phyloP scores from a whole-genome alignment of 92 coral and sea anemone genomes.

The Hydrozoanthus gracilis region DNA sequence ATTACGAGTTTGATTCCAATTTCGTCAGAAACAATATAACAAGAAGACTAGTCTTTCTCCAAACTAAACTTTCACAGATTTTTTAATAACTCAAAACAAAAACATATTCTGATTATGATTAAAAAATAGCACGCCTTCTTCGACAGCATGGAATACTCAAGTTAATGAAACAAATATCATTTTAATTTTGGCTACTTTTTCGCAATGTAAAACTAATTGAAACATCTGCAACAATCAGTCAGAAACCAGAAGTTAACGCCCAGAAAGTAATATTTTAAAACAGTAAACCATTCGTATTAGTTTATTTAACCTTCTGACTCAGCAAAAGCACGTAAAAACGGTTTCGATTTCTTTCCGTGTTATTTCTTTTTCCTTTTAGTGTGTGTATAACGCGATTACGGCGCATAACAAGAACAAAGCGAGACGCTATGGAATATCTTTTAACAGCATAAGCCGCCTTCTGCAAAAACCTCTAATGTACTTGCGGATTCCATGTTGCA shows the following conservation, averaged over 20 bases:
- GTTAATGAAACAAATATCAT: constrained; percentile 21
- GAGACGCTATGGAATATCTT: neutral
- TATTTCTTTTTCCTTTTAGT: neutral
- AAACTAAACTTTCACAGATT: neutral
- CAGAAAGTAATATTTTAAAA: constrained; percentile 1
- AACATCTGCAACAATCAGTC: constrained; percentile 11
- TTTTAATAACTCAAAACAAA: neutral
- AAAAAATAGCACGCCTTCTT: neutral
- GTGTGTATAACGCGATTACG: neutral
- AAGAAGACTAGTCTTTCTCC: neutral
- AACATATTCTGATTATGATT: neutral
- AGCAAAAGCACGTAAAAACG: neutral
- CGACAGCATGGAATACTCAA: neutral
- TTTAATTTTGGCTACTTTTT: constrained; percentile 25
- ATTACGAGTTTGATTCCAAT: neutral
- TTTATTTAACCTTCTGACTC: neutral
- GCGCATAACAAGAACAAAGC: neutral
- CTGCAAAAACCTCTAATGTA: neutral
- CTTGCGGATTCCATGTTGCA: neutral
- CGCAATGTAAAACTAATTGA: constrained; percentile 24
- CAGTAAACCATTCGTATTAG: neutral
- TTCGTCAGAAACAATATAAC: neutral
- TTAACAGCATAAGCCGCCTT: neutral
- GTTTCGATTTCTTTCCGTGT: no score
- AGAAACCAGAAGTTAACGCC: neutral